Base-by-base conservation (phyloP, 2,797 vertebrate species). In the Typhlichthys eigenmanni region DNA sequence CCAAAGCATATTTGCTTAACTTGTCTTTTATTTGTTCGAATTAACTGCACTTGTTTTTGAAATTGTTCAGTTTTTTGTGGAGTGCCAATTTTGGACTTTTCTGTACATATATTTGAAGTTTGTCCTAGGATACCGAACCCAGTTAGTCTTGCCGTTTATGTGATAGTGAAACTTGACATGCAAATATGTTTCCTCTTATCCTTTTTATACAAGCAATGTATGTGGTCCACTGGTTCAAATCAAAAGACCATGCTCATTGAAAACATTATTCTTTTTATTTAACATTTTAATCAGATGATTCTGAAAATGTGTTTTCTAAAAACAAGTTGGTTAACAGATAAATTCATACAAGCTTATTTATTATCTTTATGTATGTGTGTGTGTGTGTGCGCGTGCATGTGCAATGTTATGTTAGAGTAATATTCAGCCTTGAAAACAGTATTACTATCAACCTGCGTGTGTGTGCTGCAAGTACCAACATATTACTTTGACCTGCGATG, bases 1-100 rank as follows among this genome's bases (percentile, higher is more conserved):
- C 83, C 82, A 86, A 83, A 88, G 78, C 64, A 63, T 51, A 72
- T 74, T 74, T 60, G 55, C 58, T 60, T 67, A 60, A 64, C 49
- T 52, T 69, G 38, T 62, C 16, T 59, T 73, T 58, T 29, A 14
- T 52, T 56, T 56, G 62, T 64, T 53, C 8, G 2, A 3, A 46
- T 29, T 71, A 50, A 67, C 29, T 65, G 47, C 65, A 58, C 57
- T 52, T 52, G 2, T 29, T 8, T 54, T 60, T 56, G 17, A 11
- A 62, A 74, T 60, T 5, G 63, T 11, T 56, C 14, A 11, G 12
- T 56, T 19, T 24, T 43, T 58, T 19, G 17, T 58, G 11, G 46
- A 46, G 55, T 2, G n/a, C 32, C 5, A 38, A 6, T 38, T 38
- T 3, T 38, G 8, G 5, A 38, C 5, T 6, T 38, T 38, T 38